phyloP scores from a whole-genome alignment of 1,140 invertebrate genomes.

The Agraylea sexmaculata region DNA sequence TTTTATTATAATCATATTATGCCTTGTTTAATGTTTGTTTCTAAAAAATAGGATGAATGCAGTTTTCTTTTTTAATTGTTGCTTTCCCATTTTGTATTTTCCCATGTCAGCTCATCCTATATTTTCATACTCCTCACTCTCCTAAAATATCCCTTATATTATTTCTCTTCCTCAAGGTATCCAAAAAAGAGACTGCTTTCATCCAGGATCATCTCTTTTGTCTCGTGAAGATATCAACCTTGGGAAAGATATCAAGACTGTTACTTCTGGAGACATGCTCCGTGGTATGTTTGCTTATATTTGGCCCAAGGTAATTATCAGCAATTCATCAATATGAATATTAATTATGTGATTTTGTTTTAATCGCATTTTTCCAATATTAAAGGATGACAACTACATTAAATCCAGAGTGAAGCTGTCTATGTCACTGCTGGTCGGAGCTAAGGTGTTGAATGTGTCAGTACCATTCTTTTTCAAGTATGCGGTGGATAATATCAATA shows the following conservation, averaged over 20 bases:
- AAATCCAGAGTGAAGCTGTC: constrained; percentile 75
- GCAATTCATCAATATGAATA: constrained; percentile 4
- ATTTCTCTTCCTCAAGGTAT: constrained; percentile 38
- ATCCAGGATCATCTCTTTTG: constrained; percentile 68
- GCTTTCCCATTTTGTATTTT: constrained; percentile 17
- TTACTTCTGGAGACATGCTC: constrained; percentile 71
- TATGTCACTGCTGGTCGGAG: constrained; percentile 63
- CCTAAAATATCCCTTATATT: constrained; percentile 14
- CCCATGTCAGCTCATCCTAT: constrained; percentile 3
- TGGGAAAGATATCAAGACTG: constrained; percentile 39
- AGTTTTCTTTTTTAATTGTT: constrained; percentile 17
- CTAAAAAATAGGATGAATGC: constrained; percentile 15
- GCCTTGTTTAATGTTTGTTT: constrained; percentile 10
- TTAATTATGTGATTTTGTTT: neutral
- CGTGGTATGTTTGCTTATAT: constrained; percentile 82
- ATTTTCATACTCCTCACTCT: constrained; percentile 1
- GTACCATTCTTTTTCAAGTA: constrained; percentile 98
- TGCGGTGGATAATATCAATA: constrained; percentile 80
- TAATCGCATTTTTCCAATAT: constrained; percentile 14
- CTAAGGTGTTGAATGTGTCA: constrained; percentile 80
- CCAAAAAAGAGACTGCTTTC: constrained; percentile 74
- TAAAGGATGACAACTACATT: constrained; percentile 65
- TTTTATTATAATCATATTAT: constrained; percentile 5
- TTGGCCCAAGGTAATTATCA: constrained; percentile 78
- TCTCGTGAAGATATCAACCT: constrained; percentile 52